Evolutionary conservation across 1,140 invertebrate species (phyloP).

Genomic region (Drosophila micromelanica): DNA sequence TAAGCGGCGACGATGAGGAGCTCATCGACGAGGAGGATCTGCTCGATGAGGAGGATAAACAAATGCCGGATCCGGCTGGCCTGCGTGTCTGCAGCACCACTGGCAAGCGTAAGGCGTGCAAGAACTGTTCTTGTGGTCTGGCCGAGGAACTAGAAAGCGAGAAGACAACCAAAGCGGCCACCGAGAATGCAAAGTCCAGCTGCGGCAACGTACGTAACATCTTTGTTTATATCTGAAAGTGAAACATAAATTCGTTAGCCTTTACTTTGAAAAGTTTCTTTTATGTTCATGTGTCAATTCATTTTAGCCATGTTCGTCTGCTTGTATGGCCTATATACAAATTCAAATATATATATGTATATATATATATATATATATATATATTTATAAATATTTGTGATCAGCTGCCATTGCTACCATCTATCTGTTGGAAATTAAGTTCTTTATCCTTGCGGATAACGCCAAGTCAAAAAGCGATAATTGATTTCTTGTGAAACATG

Average conservation of each 20-base stretch:
- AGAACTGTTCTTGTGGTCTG: constrained; percentile 98
- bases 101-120: constrained; percentile 98
- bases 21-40: constrained; percentile 94
- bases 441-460: too few relatives aligned
- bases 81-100: constrained; percentile 95
- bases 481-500: too few relatives aligned
- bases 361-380: too few relatives aligned
- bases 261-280: background rate
- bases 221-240: constrained; percentile 3
- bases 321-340: too few relatives aligned
- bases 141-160: constrained; percentile 94
- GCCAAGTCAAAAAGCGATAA: too few relatives aligned
- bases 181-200: constrained; percentile 91
- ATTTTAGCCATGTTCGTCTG: background rate
- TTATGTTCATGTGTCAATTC: too few relatives aligned
- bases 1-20: constrained; percentile 89
- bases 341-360: too few relatives aligned
- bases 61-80: constrained; percentile 92
- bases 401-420: too few relatives aligned
- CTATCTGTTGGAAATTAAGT: too few relatives aligned
- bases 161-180: constrained; percentile 81
- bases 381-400: too few relatives aligned
- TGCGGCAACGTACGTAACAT: constrained; percentile 96
- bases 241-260: background rate
- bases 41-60: constrained; percentile 94